Conservation (phyloP, 2,797 vertebrate genomes). For the Platalea minor region DNA sequence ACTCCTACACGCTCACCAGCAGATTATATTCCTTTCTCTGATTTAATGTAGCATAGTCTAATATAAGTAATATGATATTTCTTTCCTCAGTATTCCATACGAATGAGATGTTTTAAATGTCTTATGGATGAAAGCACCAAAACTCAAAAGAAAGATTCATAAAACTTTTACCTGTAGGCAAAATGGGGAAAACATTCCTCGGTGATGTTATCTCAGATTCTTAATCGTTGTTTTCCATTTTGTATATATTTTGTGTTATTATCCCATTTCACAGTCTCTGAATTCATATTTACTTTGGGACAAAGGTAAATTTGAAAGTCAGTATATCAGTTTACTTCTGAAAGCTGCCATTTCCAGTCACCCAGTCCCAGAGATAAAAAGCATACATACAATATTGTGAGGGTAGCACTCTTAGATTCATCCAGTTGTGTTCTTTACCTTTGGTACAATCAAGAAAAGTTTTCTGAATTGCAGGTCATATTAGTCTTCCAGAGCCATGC, state of each 20-base stretch:
- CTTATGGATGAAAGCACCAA: not conserved
- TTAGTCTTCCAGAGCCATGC: not conserved
- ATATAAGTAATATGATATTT: not conserved
- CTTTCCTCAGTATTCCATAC: not conserved
- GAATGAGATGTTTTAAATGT: not conserved
- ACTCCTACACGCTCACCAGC: not conserved
- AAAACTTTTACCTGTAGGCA: not conserved
- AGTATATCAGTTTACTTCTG: not conserved
- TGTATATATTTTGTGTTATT: not conserved
- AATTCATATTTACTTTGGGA: not conserved
- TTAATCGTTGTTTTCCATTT: not conserved
- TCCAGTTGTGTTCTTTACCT: not conserved
- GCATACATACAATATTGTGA: accelerated
- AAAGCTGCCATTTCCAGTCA: not conserved
- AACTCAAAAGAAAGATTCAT: not conserved
- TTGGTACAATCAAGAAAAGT: not conserved
- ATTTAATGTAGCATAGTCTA: not conserved
- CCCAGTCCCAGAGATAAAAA: not conserved
- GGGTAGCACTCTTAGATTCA: not conserved
- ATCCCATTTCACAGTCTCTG: not conserved
- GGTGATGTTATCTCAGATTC: not conserved
- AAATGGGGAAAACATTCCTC: not conserved
- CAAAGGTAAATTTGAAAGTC: not conserved
- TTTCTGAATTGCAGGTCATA: not conserved
- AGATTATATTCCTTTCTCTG: not conserved